Conservation (phyloP, 1,140 invertebrate species). For the Sitophilus oryzae region DNA sequence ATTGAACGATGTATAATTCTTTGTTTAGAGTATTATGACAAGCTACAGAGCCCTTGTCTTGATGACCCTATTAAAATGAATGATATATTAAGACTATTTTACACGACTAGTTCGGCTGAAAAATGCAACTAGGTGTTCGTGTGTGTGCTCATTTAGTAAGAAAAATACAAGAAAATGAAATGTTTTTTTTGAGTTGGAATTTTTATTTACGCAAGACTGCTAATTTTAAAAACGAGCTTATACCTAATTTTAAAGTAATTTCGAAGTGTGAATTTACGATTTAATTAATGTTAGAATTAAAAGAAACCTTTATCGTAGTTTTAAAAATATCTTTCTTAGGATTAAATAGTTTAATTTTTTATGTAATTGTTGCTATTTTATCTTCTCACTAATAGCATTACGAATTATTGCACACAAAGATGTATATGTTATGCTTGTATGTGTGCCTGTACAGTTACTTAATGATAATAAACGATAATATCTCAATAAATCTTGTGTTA, state of each 20-base stretch:
- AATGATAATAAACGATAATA: constrained; percentile 13
- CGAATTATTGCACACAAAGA: constrained; percentile 21
- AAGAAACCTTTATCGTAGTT: constrained; percentile 10
- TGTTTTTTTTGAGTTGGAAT: constrained; percentile 7
- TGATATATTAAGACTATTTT: no score
- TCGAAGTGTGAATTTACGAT: not conserved
- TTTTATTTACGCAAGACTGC: constrained; percentile 31
- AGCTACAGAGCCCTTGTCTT: no score
- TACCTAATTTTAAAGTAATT: constrained; percentile 10
- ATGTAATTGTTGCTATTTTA: constrained; percentile 19
- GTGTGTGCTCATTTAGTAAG: constrained; percentile 9
- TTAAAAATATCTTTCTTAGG: constrained; percentile 14
- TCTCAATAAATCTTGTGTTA: not conserved
- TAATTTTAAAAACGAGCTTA: constrained; percentile 33
- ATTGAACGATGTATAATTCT: no score
- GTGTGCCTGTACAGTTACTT: constrained; percentile 25
- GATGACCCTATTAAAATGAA: no score
- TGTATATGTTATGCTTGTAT: constrained; percentile 26
- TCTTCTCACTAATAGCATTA: constrained; percentile 17
- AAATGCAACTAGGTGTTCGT: no score
- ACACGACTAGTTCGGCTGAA: no score
- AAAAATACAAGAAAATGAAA: constrained; percentile 1
- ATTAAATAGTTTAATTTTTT: constrained; percentile 23
- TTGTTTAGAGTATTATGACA: no score
- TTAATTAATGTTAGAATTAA: constrained; percentile 16